These are phyloP conservation scores for Drosophila multiciliata DNA, from an alignment of 2,888 invertebrate species.

Conservation along the genomic window DNA sequence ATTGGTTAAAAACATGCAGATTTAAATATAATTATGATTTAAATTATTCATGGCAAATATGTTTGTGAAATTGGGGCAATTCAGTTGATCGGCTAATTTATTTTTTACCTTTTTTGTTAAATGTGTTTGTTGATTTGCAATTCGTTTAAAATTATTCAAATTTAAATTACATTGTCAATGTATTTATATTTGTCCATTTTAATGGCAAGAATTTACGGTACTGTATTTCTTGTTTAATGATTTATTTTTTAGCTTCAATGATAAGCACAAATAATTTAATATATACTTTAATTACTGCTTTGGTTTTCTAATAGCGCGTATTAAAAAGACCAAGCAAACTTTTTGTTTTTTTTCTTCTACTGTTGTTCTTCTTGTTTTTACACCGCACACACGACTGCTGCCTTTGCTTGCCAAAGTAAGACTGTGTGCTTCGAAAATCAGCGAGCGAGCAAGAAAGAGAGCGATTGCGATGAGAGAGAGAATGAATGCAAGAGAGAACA, in stretches of 20 bases:
- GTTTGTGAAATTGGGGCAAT: constrained; percentile 29
- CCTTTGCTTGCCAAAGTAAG: not conserved
- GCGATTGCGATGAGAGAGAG: not conserved
- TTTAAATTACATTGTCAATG: constrained; percentile 61
- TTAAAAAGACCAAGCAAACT: constrained; percentile 6
- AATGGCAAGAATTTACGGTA: constrained; percentile 28
- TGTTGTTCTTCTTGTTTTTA: not conserved
- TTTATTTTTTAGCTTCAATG: not conserved
- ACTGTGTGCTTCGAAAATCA: constrained; percentile 5
- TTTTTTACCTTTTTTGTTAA: constrained; percentile 48
- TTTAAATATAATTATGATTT: not conserved
- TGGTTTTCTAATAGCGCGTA: constrained; percentile 11
- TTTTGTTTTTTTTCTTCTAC: constrained; percentile 19
- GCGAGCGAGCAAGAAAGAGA: not conserved
- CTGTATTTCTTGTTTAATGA: not conserved
- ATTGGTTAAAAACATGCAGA: not conserved
- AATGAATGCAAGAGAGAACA: not conserved
- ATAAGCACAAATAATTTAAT: constrained; percentile 6
- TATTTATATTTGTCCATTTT: constrained; percentile 68
- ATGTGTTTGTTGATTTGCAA: constrained; percentile 26
- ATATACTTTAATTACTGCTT: constrained; percentile 11
- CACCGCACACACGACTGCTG: constrained; percentile 23
- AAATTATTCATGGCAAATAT: not conserved
- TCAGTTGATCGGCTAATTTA: constrained; percentile 20
- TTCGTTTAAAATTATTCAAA: constrained; percentile 17